Percentiles rank a stretch among this genome's conserved stretches.
Conservation (phyloP, 2,113 vertebrate genomes). For the Rhynchomys soricoides region DNA sequence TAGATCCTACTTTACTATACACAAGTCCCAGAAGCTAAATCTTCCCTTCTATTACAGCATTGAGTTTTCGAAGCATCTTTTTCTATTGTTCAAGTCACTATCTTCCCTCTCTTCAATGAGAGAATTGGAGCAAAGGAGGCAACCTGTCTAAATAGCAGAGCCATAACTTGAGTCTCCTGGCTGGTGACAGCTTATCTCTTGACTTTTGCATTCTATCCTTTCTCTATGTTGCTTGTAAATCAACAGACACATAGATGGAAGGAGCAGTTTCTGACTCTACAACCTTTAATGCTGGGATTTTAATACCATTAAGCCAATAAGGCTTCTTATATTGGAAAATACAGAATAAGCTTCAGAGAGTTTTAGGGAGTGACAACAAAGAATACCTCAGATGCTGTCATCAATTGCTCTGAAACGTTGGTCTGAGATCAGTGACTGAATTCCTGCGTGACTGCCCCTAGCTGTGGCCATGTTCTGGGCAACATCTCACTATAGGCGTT, state of each 20-base stretch:
- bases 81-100: background rate
- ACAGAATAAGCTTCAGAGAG: background rate
- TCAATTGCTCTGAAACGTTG: constrained; percentile 1
- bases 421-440: background rate
- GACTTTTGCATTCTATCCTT: too few relatives aligned
- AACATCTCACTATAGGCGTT: background rate
- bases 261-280: background rate
- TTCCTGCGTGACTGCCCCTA: constrained; percentile 10
- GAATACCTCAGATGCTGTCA: background rate
- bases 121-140: constrained; percentile 9
- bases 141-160: background rate
- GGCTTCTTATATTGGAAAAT: constrained; percentile 44
- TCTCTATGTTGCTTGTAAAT: background rate
- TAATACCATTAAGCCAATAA: background rate
- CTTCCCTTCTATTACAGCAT: background rate
- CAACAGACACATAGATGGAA: background rate
- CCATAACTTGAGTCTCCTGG: background rate
- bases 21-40: background rate
- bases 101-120: background rate
- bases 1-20: background rate
- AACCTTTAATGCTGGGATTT: background rate
- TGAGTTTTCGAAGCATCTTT: constrained; percentile 6
- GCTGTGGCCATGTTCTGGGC: constrained; percentile 15
- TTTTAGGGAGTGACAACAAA: constrained; percentile 7
- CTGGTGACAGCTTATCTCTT: background rate